A percentile compares a stretch with the other conserved stretches of the same genome.
Conservation (phyloP, 2,797 vertebrate species). For the Eremophila alpestris region DNA sequence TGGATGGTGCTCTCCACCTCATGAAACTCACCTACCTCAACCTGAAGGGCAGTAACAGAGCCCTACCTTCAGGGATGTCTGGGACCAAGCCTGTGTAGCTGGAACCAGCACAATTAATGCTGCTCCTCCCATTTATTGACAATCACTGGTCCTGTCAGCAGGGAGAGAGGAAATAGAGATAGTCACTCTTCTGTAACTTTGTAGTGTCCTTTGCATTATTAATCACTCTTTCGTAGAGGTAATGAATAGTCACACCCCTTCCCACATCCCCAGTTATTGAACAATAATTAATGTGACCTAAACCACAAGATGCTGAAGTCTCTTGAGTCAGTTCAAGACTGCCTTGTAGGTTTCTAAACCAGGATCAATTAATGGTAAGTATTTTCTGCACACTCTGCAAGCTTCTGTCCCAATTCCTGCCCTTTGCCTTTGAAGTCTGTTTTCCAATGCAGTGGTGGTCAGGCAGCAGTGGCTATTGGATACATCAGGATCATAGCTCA, state of each 20-base stretch:
- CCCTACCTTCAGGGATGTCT: not conserved
- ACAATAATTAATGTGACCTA: not conserved
- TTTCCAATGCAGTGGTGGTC: not conserved
- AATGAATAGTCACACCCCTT: not conserved
- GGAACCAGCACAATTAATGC: not conserved
- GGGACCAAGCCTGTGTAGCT: not conserved
- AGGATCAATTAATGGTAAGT: not conserved
- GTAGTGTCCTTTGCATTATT: conserved; percentile 1
- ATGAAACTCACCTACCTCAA: not conserved
- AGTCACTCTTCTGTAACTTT: not conserved
- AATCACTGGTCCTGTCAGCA: not conserved
- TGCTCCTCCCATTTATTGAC: not conserved
- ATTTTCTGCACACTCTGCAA: not conserved
- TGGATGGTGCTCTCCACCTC: not conserved
- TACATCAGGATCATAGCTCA: not conserved
- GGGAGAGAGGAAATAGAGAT: not conserved
- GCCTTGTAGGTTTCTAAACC: not conserved
- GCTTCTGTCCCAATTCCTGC: not conserved
- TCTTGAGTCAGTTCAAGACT: not conserved
- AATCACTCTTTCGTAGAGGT: not conserved
- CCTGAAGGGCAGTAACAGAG: not conserved
- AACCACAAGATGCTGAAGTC: not conserved
- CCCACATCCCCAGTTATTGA: not conserved
- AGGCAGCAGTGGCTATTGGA: not conserved
- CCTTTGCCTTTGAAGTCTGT: not conserved